These are phyloP conservation scores for Nephrotoma guestfalica DNA, from an alignment of 2,888 invertebrate species.

Conservation along the genomic window DNA sequence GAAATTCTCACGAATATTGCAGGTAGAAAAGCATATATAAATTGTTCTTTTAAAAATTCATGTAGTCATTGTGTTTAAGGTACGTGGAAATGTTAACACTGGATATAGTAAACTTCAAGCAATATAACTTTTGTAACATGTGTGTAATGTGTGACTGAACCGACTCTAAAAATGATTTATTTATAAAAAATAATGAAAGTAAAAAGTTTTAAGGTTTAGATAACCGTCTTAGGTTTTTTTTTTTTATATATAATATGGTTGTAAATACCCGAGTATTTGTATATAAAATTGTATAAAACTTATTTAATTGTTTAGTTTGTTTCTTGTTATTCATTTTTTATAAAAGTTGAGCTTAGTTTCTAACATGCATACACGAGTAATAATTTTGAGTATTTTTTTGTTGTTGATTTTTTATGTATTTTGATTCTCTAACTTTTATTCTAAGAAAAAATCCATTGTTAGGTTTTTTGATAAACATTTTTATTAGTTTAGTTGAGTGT, in stretches of 20 bases:
- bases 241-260: neutral
- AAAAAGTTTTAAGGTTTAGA: neutral
- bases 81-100: neutral
- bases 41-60: neutral
- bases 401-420: neutral
- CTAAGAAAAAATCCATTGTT: neutral
- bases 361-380: neutral
- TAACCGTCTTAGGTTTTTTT: neutral
- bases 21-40: neutral
- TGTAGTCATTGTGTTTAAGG: neutral
- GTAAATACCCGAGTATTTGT: neutral
- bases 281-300: neutral
- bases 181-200: neutral
- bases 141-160: neutral
- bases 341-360: neutral
- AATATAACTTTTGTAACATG: neutral
- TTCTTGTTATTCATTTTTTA: neutral
- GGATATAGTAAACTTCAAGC: neutral
- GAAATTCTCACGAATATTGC: neutral
- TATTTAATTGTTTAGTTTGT: neutral
- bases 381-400: neutral
- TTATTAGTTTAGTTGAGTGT: neutral
- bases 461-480: neutral
- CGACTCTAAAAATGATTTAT: neutral
- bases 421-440: neutral